These are phyloP conservation scores for Nomada hirtipes DNA, from an alignment of 2,888 invertebrate species.

Conservation along the genomic window DNA sequence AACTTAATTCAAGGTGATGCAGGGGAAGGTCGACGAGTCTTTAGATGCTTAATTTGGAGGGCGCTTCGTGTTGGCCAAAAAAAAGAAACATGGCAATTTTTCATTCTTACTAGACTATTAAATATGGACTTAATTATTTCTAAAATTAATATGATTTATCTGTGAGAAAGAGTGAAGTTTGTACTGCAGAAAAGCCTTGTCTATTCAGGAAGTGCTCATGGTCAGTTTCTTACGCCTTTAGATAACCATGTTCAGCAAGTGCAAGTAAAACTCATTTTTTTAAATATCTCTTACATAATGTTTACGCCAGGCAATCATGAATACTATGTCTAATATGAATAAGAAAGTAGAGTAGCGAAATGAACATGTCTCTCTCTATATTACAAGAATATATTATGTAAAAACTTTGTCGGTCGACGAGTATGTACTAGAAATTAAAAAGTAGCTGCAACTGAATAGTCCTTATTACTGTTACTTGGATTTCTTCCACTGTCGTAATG, in stretches of 20 bases:
- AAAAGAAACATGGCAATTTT: background rate
- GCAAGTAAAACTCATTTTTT: constrained; percentile 4
- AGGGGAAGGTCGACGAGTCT: too few species aligned
- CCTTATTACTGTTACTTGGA: background rate
- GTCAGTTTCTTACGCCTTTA: background rate
- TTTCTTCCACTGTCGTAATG: constrained; percentile 72
- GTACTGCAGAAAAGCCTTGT: background rate
- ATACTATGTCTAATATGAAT: background rate
- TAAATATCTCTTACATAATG: background rate
- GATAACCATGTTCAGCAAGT: background rate
- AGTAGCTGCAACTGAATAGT: background rate
- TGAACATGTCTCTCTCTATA: background rate
- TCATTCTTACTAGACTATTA: too few species aligned
- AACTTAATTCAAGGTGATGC: too few species aligned
- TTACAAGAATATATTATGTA: background rate
- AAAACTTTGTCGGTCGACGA: too few species aligned
- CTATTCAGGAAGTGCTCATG: constrained; percentile 3
- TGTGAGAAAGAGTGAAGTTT: background rate
- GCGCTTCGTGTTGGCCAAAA: too few species aligned
- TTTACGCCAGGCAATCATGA: background rate
- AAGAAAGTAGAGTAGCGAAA: constrained; percentile 6
- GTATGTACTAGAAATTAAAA: too few species aligned
- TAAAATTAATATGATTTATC: background rate
- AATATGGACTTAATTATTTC: background rate
- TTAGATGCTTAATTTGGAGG: too few species aligned